Percentiles rank a stretch among this genome's conserved stretches.
Evolutionary conservation across 92 coral and sea anemone species (phyloP).

Genomic region (Parazoanthus atlanticus): DNA sequence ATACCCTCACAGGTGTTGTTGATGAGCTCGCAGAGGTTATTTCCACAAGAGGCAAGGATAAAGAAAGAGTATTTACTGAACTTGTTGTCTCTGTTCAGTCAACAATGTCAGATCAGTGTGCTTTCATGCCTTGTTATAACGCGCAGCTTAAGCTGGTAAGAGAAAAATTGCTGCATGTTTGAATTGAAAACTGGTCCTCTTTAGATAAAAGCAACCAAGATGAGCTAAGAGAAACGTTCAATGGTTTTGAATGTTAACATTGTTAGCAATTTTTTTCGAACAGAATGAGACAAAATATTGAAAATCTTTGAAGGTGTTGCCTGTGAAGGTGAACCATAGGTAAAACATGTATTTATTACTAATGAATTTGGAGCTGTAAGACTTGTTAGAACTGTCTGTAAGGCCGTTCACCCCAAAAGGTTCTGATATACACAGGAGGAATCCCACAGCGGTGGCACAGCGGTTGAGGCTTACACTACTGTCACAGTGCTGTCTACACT

Average conservation of each 20-base stretch:
- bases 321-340: constrained; percentile 30
- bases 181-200: constrained; percentile 41
- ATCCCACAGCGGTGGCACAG: too few relatives aligned
- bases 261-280: constrained; percentile 37
- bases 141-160: constrained; percentile 27
- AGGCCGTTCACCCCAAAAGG: constrained; percentile 46
- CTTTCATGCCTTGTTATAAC: constrained; percentile 34
- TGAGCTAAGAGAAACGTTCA: constrained; percentile 37
- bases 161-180: constrained; percentile 23
- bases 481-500: constrained; percentile 23
- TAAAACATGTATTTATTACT: constrained; percentile 33
- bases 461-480: too few relatives aligned
- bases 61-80: constrained; percentile 34
- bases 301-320: constrained; percentile 50
- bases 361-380: too few relatives aligned
- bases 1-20: not conserved
- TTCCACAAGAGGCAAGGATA: not conserved
- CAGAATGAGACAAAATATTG: constrained; percentile 42
- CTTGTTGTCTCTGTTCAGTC: constrained; percentile 35
- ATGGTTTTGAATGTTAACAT: constrained; percentile 30
- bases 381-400: constrained; percentile 45
- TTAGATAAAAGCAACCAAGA: constrained; percentile 21
- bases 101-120: constrained; percentile 44
- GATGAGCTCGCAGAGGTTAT: constrained; percentile 9
- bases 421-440: too few relatives aligned